A percentile compares a stretch with the other conserved stretches of the same genome.
These are phyloP conservation scores for Hypomesus transpacificus DNA, from an alignment of 2,113 vertebrate species.

Conservation along the genomic window DNA sequence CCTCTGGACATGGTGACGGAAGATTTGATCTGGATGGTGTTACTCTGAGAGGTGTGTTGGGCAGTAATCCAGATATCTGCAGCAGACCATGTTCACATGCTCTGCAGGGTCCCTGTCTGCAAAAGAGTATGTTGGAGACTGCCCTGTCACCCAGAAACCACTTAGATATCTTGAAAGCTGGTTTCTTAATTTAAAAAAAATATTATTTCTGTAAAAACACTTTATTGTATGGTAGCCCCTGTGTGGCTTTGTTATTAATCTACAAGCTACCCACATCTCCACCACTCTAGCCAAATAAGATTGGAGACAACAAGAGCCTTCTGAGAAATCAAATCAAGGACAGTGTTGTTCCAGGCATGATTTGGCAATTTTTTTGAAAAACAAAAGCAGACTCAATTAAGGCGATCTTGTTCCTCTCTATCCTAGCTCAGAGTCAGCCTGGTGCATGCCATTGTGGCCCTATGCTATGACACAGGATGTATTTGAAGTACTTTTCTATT, in stretches of 20 bases:
- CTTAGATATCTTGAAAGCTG: too few relatives aligned
- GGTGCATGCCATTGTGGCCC: conserved; percentile 4
- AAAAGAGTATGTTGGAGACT: too few relatives aligned
- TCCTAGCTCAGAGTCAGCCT: not conserved
- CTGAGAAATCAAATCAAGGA: conserved; percentile 34
- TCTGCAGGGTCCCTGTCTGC: too few relatives aligned
- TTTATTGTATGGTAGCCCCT: not conserved
- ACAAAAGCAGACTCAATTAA: conserved; percentile 13
- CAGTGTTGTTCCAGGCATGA: conserved; percentile 27
- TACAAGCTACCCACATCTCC: conserved; percentile 1
- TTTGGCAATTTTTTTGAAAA: conserved; percentile 22
- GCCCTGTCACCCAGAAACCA: too few relatives aligned
- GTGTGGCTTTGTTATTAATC: not conserved
- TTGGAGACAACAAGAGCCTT: conserved; percentile 1
- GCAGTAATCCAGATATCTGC: too few relatives aligned
- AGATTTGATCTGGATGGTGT: too few relatives aligned
- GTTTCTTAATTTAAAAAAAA: too few relatives aligned
- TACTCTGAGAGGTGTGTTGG: too few relatives aligned
- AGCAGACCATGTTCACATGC: too few relatives aligned
- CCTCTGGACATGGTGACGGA: too few relatives aligned
- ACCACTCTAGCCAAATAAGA: not conserved
- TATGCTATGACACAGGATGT: conserved; percentile 23
- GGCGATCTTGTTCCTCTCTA: conserved; percentile 4
- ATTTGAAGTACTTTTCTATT: conserved; percentile 15
- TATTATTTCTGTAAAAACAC: too few relatives aligned